Evolutionary conservation across 2,113 vertebrate species (phyloP), one percentile per base, ranked within the genome.

Genomic region (Epinephelus cyanopodus): DNA sequence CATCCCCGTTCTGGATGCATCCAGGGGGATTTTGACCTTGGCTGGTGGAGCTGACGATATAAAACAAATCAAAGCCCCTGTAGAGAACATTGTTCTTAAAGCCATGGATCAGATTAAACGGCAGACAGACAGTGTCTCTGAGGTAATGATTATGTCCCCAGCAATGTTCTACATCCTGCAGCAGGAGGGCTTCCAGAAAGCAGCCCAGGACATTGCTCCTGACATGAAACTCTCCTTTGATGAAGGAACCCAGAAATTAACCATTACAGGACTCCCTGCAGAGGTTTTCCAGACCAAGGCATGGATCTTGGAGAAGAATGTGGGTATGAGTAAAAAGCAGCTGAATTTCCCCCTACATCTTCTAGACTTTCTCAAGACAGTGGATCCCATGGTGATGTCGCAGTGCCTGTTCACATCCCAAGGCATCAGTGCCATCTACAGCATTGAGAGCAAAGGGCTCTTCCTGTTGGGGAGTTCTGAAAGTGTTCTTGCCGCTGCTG

Each of bases 231-330:
- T 96, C 1, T 71, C n/a, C 4, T 98, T 96, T 3, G 52, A 95
- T 50, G 6, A 71, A n/a, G 25, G 23, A 14, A 21, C 64, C 61
- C 87, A 92, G 25, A 67, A 58, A 5, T 18, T 99, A 48, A 72
- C 27, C 33, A 65, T 99, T 0, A 87, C 82, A 58, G 98, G 97
- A 48, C 84, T 96, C 5, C 0, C 27, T 11, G 18, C 18, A 1
- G 96, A 98, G 27, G 90, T 97, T 14, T 93, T 75, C 66, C 76
- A 90, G 86, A 69, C 93, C 0, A 97, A 97, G 86, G 70, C 88
- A 39, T 94, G 95, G 70, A 89, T 99, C 72, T 82, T 95, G 17
- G 95, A 97, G 77, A 94, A 15, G 23, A 48, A 87, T 0, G 0
- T 86, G 11, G 12, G 27, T 29, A 90, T 97, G 86, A 87, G 70